Evolutionary conservation across 2,797 vertebrate genomes (phyloP).

Genomic region (Urosaurus nigricauda): DNA sequence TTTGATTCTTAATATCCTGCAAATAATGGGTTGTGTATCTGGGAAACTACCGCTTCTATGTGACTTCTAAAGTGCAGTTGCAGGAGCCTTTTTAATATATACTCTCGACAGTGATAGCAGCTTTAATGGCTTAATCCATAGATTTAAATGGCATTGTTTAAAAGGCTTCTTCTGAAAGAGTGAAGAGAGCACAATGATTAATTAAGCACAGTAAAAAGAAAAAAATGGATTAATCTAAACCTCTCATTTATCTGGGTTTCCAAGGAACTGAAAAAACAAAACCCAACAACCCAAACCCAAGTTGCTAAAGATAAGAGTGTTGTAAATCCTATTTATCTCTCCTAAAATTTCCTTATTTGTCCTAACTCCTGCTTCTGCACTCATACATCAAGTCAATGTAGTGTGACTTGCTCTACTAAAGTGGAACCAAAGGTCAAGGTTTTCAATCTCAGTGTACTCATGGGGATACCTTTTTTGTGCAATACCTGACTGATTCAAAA

Average conservation of each 20-base stretch:
- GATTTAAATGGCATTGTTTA: slow-evolving; percentile 53
- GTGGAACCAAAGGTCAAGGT: slow-evolving; percentile 67
- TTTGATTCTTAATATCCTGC: slow-evolving; percentile 22
- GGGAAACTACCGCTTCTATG: slow-evolving; percentile 26
- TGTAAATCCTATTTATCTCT: slow-evolving; percentile 62
- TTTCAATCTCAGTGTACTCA: slow-evolving; percentile 65
- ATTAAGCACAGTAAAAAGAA: slow-evolving; percentile 66
- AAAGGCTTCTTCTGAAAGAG: slow-evolving; percentile 38
- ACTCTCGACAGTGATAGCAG: slow-evolving; percentile 35
- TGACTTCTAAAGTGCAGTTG: slow-evolving; percentile 41
- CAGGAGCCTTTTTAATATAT: slow-evolving; percentile 43
- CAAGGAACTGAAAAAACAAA: slow-evolving; percentile 61
- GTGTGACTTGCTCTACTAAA: slow-evolving; percentile 53
- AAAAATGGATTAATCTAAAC: slow-evolving; percentile 63
- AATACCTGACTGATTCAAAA: slow-evolving; percentile 65
- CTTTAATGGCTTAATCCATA: slow-evolving; percentile 58
- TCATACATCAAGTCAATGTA: slow-evolving; percentile 64
- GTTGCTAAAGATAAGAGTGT: slow-evolving; percentile 56
- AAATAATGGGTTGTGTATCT: slow-evolving; percentile 24
- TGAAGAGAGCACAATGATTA: slow-evolving; percentile 59
- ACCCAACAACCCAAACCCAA: background rate
- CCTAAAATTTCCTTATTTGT: slow-evolving; percentile 58
- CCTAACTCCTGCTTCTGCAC: slow-evolving; percentile 16
- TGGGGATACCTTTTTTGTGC: slow-evolving; percentile 62
- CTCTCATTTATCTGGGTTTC: slow-evolving; percentile 68